phyloP scores from a whole-genome alignment of 2,888 invertebrate genomes.

The Siphonodentalium dalli region DNA sequence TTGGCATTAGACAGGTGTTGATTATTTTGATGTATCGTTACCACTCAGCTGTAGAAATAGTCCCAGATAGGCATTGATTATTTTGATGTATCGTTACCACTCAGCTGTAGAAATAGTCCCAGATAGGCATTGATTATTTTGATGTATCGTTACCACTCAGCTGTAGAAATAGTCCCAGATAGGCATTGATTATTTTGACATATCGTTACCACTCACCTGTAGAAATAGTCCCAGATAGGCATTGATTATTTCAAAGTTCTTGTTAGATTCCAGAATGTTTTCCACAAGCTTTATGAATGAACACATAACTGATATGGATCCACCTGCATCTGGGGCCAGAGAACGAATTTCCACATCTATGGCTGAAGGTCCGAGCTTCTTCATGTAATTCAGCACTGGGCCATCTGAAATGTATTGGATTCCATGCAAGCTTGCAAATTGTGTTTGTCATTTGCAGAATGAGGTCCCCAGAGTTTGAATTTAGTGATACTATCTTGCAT shows the following conservation, averaged over 20 bases:
- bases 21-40: no score
- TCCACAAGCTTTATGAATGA: conserved; percentile 81
- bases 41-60: no score
- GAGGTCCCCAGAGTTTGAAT: no score
- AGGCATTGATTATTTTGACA: not conserved
- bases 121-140: not conserved
- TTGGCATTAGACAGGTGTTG: no score
- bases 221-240: conserved; percentile 88
- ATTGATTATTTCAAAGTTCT: conserved; percentile 88
- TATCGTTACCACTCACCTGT: conserved; percentile 69
- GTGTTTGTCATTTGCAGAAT: no score
- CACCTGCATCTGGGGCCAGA: conserved; percentile 78
- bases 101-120: no score
- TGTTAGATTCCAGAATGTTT: conserved; percentile 76
- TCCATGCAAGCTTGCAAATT: no score
- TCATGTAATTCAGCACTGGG: conserved; percentile 72
- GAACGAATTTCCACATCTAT: conserved; percentile 88
- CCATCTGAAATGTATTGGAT: conserved; percentile 61
- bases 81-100: no score
- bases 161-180: not conserved
- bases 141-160: not conserved
- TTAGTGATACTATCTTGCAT: no score
- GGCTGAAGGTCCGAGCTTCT: conserved; percentile 79
- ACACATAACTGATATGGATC: conserved; percentile 75
- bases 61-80: no score